phyloP scores from a whole-genome alignment of 2,113 vertebrate species.

The Daubentonia madagascariensis region DNA sequence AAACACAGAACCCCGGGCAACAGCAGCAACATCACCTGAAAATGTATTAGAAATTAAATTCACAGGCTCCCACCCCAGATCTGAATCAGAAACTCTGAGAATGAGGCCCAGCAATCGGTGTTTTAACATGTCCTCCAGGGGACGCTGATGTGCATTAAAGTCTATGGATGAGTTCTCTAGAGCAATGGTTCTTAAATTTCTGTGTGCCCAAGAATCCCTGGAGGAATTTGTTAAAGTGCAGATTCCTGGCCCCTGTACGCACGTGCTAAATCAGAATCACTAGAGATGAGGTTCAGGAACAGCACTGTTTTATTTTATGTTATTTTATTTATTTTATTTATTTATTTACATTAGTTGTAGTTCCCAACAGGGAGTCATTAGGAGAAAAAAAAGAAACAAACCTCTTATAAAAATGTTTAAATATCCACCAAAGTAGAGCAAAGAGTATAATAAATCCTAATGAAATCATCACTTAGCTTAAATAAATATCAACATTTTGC shows the following conservation, averaged over 20 bases:
- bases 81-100: neutral
- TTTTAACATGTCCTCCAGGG: neutral
- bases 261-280: neutral
- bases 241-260: no score
- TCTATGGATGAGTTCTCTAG: neutral
- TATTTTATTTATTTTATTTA: neutral
- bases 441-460: neutral
- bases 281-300: neutral
- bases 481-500: neutral
- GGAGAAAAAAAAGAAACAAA: neutral
- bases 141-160: neutral
- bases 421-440: neutral
- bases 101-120: fast-evolving
- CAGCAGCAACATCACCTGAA: neutral
- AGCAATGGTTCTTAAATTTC: neutral
- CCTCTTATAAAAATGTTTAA: neutral
- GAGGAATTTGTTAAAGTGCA: neutral
- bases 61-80: neutral
- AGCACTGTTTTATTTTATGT: neutral
- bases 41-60: neutral
- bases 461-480: neutral
- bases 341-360: neutral
- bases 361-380: neutral
- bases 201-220: neutral
- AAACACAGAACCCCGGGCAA: neutral